Percentiles rank a stretch among this genome's conserved stretches.
Conservation (phyloP, 2,113 vertebrate species). For the Urocolius indicus region DNA sequence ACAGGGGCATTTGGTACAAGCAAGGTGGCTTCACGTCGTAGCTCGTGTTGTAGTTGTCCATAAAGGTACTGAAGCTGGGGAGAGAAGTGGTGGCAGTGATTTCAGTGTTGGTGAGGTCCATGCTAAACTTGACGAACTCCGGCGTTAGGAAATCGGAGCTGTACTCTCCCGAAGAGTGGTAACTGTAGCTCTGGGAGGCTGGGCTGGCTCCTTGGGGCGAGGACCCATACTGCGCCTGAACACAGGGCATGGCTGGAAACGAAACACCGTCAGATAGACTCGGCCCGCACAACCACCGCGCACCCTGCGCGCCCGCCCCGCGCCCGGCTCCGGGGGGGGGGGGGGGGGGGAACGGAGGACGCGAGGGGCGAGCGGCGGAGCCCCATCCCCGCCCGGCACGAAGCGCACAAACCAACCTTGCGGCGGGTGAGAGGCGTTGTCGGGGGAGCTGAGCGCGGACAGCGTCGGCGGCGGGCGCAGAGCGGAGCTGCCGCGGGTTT, state of each 20-base stretch:
- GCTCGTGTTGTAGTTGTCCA: slow-evolving; percentile 97
- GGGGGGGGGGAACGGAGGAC: too few species aligned
- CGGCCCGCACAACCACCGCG: slow-evolving; percentile 70
- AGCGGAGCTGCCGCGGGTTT: slow-evolving; percentile 76
- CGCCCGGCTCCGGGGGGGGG: not conserved
- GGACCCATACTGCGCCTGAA: slow-evolving; percentile 99
- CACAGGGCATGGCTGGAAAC: slow-evolving; percentile 99
- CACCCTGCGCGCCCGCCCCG: not conserved
- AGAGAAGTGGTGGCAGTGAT: slow-evolving; percentile 99
- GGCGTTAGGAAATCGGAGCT: slow-evolving; percentile 99
- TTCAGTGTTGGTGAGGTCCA: slow-evolving; percentile 99
- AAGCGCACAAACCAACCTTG: slow-evolving; percentile 91
- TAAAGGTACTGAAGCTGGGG: slow-evolving; percentile 99
- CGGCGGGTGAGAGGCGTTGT: slow-evolving; percentile 84
- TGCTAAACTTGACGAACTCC: slow-evolving; percentile 99
- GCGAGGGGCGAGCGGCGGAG: not conserved
- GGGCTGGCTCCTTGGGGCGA: slow-evolving; percentile 99
- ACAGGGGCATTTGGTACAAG: slow-evolving; percentile 98
- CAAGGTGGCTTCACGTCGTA: slow-evolving; percentile 99
- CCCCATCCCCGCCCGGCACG: slow-evolving; percentile 28
- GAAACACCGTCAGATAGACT: slow-evolving; percentile 80
- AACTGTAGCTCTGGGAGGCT: slow-evolving; percentile 99
- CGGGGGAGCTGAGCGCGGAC: slow-evolving; percentile 87
- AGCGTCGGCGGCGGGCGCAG: slow-evolving; percentile 80
- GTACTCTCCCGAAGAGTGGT: slow-evolving; percentile 98